These are phyloP conservation scores for Coptotermes formosanus DNA, from an alignment of 1,140 invertebrate species.

Conservation along the genomic window DNA sequence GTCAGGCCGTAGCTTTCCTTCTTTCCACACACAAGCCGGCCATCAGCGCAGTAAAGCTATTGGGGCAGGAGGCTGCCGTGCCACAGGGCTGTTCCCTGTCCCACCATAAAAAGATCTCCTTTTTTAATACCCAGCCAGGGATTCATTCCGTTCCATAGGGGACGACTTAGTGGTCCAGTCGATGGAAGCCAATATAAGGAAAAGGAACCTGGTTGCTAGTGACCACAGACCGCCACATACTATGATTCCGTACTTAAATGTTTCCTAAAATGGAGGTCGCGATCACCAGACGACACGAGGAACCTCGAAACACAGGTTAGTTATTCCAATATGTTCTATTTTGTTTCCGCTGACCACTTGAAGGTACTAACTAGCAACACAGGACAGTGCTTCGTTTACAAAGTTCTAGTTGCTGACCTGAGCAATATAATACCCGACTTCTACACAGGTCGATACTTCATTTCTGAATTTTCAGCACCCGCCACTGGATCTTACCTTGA, in stretches of 20 bases:
- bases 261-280: conserved; percentile 8
- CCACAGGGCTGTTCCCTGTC: background rate
- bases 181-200: conserved; percentile 10
- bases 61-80: background rate
- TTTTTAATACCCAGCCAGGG: conserved; percentile 17
- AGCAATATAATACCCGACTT: no score
- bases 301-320: no score
- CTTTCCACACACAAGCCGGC: background rate
- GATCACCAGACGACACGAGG: background rate
- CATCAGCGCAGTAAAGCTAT: background rate
- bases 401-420: no score
- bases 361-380: no score
- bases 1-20: background rate
- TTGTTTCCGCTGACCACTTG: no score
- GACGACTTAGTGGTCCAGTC: conserved; percentile 13
- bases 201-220: background rate
- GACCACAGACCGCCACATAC: background rate
- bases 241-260: background rate
- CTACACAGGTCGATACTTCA: no score
- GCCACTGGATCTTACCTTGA: no score
- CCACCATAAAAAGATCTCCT: conserved; percentile 15
- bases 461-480: no score
- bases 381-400: no score
- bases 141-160: conserved; percentile 7
- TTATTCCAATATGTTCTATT: no score